Evolutionary conservation across 1,140 invertebrate species (phyloP).

Genomic region (Drosophila serrata): DNA sequence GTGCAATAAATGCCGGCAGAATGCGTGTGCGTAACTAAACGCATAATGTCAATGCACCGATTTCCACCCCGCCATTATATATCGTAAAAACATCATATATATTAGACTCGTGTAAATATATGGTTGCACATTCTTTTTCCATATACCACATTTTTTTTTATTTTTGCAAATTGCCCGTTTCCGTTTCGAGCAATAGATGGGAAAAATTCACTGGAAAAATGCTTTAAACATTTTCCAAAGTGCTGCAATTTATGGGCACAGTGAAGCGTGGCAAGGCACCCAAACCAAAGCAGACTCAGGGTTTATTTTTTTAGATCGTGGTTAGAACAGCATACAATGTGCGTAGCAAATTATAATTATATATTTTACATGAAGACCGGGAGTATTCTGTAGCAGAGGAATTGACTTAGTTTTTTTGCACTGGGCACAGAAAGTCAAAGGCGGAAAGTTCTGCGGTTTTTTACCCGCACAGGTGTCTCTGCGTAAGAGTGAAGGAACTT

Average conservation of each 20-base stretch:
- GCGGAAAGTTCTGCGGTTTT: slow-evolving; percentile 27
- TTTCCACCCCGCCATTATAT: slow-evolving; percentile 17
- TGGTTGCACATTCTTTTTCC: slow-evolving; percentile 6
- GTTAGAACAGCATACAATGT: slow-evolving; percentile 31
- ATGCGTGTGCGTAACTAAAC: slow-evolving; percentile 82
- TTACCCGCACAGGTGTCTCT: slow-evolving; percentile 15
- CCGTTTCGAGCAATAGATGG: slow-evolving; percentile 46
- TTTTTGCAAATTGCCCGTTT: slow-evolving; percentile 82
- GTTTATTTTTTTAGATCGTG: slow-evolving; percentile 21
- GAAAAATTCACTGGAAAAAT: slow-evolving; percentile 74
- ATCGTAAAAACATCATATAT: slow-evolving; percentile 13
- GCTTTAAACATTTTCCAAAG: slow-evolving; percentile 61
- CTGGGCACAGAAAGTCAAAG: slow-evolving; percentile 16
- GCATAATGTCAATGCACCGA: slow-evolving; percentile 76
- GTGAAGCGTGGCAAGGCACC: slow-evolving; percentile 64
- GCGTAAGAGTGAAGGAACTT: not conserved
- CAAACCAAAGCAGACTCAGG: slow-evolving; percentile 19
- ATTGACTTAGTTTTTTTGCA: slow-evolving; percentile 40
- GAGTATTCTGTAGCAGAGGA: not conserved
- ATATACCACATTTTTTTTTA: slow-evolving; percentile 19
- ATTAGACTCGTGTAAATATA: slow-evolving; percentile 18
- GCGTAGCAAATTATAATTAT: slow-evolving; percentile 53
- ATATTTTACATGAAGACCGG: slow-evolving; percentile 5
- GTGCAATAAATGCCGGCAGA: slow-evolving; percentile 66
- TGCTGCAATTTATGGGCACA: slow-evolving; percentile 73